A percentile compares a stretch with the other conserved stretches of the same genome.
phyloP scores from a whole-genome alignment of 2,113 vertebrate genomes.

The Rhinichthys klamathensis region DNA sequence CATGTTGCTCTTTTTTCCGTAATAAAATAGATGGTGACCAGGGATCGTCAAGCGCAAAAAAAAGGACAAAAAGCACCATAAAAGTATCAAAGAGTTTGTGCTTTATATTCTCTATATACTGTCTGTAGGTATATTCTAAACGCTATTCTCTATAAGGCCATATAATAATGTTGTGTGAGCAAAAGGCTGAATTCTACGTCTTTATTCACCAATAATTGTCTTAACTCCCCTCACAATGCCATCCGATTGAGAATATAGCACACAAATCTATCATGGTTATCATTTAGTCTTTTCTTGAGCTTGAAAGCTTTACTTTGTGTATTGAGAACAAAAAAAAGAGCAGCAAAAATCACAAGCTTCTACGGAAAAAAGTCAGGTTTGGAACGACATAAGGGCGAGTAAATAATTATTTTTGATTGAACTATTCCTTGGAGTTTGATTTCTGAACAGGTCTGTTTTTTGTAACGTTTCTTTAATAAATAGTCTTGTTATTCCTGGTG shows the following conservation, averaged over 20 bases:
- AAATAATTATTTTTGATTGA: not conserved
- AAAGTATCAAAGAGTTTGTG: not conserved
- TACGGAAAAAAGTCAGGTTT: not conserved
- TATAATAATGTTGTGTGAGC: too few relatives aligned
- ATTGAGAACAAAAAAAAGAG: not conserved
- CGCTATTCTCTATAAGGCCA: not conserved
- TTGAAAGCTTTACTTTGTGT: not conserved
- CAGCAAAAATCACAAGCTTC: not conserved
- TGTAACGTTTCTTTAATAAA: constrained; percentile 51
- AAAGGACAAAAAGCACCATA: not conserved
- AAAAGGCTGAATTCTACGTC: not conserved
- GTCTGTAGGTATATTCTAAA: too few relatives aligned
- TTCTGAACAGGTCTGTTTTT: constrained; percentile 26
- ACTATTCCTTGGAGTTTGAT: not conserved
- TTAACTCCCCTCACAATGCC: not conserved
- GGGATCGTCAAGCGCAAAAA: not conserved
- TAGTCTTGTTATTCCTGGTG: constrained; percentile 19
- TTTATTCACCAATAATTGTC: not conserved
- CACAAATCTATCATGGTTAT: not conserved
- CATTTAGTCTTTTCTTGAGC: not conserved
- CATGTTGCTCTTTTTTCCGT: not conserved
- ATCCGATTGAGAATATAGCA: not conserved
- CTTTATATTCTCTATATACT: not conserved
- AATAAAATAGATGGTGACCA: not conserved
- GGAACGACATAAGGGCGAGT: not conserved